Percentiles rank a stretch among this genome's conserved stretches.
These are phyloP conservation scores for Gopherus evgoodei DNA, from an alignment of 2,113 vertebrate species.

Conservation along the genomic window DNA sequence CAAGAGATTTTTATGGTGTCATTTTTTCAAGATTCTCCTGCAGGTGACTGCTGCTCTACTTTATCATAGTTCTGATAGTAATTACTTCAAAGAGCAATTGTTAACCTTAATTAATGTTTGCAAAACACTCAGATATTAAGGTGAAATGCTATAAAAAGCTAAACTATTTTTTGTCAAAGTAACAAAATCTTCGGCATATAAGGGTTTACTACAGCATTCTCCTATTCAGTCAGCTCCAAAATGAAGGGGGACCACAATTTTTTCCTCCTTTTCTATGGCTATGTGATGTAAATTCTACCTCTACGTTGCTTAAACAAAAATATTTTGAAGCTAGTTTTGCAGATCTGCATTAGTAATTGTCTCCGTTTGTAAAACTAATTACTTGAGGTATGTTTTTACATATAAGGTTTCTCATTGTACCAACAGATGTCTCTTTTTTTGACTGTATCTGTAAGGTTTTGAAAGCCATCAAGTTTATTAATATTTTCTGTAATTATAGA, in stretches of 20 bases:
- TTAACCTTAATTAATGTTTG: constrained; percentile 36
- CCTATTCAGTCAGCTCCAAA: constrained; percentile 7
- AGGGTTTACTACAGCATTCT: constrained; percentile 15
- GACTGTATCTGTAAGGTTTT: not conserved
- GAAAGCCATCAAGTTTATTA: constrained; percentile 4
- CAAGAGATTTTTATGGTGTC: not conserved
- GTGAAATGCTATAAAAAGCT: not conserved
- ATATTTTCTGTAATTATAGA: constrained; percentile 24
- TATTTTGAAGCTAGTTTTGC: constrained; percentile 28
- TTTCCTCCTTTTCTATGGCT: constrained; percentile 7
- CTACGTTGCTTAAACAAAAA: constrained; percentile 26
- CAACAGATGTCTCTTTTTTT: constrained; percentile 27
- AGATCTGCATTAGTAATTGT: constrained; percentile 6
- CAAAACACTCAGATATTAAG: not conserved
- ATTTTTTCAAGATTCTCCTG: constrained; percentile 21
- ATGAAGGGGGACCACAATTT: constrained; percentile 32
- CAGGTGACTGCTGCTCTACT: not conserved
- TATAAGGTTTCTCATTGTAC: not conserved
- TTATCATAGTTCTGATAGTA: not conserved
- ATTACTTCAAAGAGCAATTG: constrained; percentile 16
- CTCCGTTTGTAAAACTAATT: constrained; percentile 27
- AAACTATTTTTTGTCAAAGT: constrained; percentile 1
- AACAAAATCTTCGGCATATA: not conserved
- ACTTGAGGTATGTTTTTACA: constrained; percentile 2
- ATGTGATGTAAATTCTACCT: constrained; percentile 9